Base-by-base conservation (phyloP, 1,140 invertebrate genomes). In the Leptinotarsa lineolata region DNA sequence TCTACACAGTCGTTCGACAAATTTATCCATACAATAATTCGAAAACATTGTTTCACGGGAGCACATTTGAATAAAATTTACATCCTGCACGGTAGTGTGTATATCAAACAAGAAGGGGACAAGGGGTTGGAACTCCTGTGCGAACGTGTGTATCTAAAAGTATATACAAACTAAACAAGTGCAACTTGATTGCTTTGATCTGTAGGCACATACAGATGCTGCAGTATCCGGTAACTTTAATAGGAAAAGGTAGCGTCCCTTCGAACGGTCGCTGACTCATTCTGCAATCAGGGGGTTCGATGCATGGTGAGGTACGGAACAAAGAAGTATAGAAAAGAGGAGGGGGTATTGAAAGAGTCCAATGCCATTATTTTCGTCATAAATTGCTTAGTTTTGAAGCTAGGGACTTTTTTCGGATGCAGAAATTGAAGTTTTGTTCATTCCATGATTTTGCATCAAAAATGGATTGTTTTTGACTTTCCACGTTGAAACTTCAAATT, bases 161-260 rank as follows among this genome's bases (percentile, higher is more conserved):
- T 69, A 78, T 78, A 74, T 76, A 79, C 76, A 81, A 78, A 78
- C 80, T 79, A 81, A 82, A 84, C 82, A 84, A 84, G 83, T 84
- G 83, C 81, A 81, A 82, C 81, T 82, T 84, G 83, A 84, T 84
- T 84, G 77, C 83, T 83, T 84, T 84, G 81, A 81, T 82, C 81
- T 80, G 76, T 73, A 77, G 70, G 66, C 20, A 48, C 61, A 80
- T 79, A 77, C 81, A 83, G 81, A 82, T 83, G 82, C 82, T 81
- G 80, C 78, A 81, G 82, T 80, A 84, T 83, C 81, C 82, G 83
- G 81, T 84, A 82, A 84, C 83, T 75, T 74, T 81, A 81, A 81
- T 82, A 83, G 79, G 78, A 82, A 81, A 80, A 81, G 79, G 79
- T 81, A 82, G 76, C 78, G 77, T 71, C 77, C 80, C 82, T 78